phyloP scores from a whole-genome alignment of 1,140 invertebrate species.

The Nixonia krombeini region DNA sequence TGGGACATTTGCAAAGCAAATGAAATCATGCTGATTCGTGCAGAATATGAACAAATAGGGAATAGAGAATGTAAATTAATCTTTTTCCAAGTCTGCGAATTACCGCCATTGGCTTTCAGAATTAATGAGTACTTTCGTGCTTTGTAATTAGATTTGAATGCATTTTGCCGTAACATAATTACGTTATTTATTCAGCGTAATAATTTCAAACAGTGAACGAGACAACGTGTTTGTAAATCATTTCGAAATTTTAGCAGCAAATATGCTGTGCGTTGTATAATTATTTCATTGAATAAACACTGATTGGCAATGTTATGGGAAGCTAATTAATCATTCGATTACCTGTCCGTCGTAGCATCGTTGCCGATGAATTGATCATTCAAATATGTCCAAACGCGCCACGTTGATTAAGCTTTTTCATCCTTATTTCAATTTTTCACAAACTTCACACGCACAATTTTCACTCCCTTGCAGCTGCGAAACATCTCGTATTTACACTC shows the following conservation, averaged over 20 bases:
- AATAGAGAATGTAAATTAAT: conserved; percentile 30
- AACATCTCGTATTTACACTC: too few relatives aligned
- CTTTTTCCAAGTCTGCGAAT: conserved; percentile 17
- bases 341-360: conserved; percentile 24
- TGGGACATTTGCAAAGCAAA: conserved; percentile 9
- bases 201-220: conserved; percentile 26
- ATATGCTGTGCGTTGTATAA: conserved; percentile 32
- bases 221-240: conserved; percentile 32
- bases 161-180: conserved; percentile 27
- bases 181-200: conserved; percentile 37
- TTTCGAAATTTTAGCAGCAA: conserved; percentile 31
- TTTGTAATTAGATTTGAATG: conserved; percentile 27
- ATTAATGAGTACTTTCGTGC: conserved; percentile 24
- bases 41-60: conserved; percentile 1
- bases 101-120: conserved; percentile 19
- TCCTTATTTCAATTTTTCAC: not conserved
- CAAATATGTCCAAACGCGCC: conserved; percentile 14
- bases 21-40: conserved; percentile 1
- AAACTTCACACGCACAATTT: too few relatives aligned
- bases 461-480: too few relatives aligned
- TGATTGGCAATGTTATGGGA: conserved; percentile 37
- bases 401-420: conserved; percentile 3
- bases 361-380: conserved; percentile 28
- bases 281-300: conserved; percentile 43
- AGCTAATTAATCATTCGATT: conserved; percentile 46